Base-by-base conservation (phyloP, 2,797 vertebrate species). In the Peromyscus nudipes region DNA sequence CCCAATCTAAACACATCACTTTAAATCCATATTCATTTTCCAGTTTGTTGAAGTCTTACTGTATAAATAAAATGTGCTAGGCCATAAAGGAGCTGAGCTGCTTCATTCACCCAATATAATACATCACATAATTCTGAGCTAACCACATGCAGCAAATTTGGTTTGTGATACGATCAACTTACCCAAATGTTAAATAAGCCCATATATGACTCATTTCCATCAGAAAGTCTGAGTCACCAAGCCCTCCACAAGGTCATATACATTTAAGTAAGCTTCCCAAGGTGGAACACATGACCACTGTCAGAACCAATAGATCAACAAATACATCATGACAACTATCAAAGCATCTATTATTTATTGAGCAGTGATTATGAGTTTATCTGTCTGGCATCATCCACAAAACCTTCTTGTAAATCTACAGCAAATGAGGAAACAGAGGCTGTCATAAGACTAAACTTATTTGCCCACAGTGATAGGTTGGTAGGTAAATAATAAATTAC, bases 161-260 rank as follows among this genome's bases (percentile, higher is more conserved):
- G 25, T 14, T 90, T 69, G 21, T 75, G 27, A 89, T 31, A 60
- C 73, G 57, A 34, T 6, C 89, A 96, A 73, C 7, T 81, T 82
- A 94, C 21, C 23, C 89, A 95, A 97, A 82, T 49, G 87, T 82
- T 92, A 92, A 93, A 96, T 62, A 65, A 92, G 23, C 11, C 88
- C 71, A 91, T 65, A 1, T 13, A 55, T 96, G 92, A 96, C 62
- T 96, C 93, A 96, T 84, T 91, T 96, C 89, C 84, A 93, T 81
- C 17, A 92, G 37, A 91, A 83, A 95, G 84, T 85, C 49, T 96
- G 91, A 96, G 69, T 97, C 92, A 98, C 43, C 79, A 95, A 82
- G 52, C 23, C 9, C 40, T 84, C n/a, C 17, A 93, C 52, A 96
- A 88, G 67, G 71, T 96, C 81, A 96, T 71, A 90, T 25, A 85